Base-by-base conservation (phyloP, 2,113 vertebrate species). In the Lepus americanus region DNA sequence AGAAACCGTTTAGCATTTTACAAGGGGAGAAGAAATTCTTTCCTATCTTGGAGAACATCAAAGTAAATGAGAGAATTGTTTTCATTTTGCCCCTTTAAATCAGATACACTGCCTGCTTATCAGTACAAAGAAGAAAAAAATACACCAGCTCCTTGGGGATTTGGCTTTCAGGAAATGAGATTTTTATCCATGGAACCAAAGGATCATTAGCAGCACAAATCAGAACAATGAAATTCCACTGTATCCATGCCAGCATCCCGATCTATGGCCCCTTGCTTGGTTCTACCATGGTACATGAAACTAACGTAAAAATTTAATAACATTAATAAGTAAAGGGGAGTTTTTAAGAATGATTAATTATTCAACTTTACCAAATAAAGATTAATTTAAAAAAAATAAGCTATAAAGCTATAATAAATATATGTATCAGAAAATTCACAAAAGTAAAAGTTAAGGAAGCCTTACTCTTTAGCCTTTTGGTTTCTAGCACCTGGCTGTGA, bases 181-280 rank as follows among this genome's bases (percentile, higher is more conserved):
- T 94, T 97, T 97, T 96, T 96, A 94, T 96, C 93, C 80, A 36
- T 74, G 94, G 77, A 96, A 89, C 92, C 83, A 93, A 88, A 74
- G 66, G 87, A 87, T 97, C 84, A 87, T 95, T 96, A 93, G 44
- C 31, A 51, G 63, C 51, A 73, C 20, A 92, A 59, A 22, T 91
- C 69, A 96, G 89, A 95, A 96, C 96, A 97, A 94, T 97, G 93
- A 87, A 87, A 96, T 97, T 97, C 70, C 64, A 76, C 63, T 94
- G 44, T 80, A n/a, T 89, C 19, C 12, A 89, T 87, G 95, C 89
- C 93, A 96, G 17, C 86, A 63, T 87, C 80, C 66, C 73, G 67
- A 82, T 94, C 72, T 44, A 66, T 73, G 44, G 59, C 66, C 69
- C 44, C 25, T 59, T 69, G 27, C 33, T 94, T 82, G 12, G 11